A percentile compares a stretch with the other conserved stretches of the same genome.
Evolutionary conservation across 2,113 vertebrate genomes (phyloP).

Genomic region (Chunga burmeisteri): DNA sequence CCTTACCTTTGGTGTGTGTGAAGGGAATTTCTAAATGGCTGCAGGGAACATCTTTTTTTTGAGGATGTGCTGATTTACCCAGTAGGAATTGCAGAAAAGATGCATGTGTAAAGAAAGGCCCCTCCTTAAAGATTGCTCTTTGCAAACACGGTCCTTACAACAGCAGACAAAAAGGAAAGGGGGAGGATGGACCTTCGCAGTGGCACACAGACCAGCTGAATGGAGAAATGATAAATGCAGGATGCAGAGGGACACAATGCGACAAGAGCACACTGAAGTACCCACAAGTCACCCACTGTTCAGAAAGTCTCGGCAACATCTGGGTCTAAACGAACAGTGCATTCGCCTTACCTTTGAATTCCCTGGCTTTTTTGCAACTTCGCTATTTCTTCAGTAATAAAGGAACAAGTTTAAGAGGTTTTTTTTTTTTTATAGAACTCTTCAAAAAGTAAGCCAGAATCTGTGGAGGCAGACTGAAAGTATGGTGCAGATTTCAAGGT

Average conservation of each 20-base stretch:
- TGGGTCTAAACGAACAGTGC: background rate
- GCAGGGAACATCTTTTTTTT: background rate
- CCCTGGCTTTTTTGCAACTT: background rate
- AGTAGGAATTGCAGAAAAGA: background rate
- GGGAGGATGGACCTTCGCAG: background rate
- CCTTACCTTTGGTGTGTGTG: background rate
- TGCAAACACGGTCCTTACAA: background rate
- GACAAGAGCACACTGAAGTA: accelerated
- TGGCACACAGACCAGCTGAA: background rate
- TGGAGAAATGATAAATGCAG: background rate
- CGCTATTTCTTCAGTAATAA: background rate
- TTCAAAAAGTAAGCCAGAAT: background rate
- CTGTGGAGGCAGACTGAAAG: background rate
- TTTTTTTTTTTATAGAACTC: background rate
- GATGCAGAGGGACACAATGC: background rate
- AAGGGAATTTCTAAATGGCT: background rate
- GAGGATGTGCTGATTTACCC: background rate
- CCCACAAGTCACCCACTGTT: background rate
- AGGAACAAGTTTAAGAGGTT: background rate
- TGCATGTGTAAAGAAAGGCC: background rate
- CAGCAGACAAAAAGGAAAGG: background rate
- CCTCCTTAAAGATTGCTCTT: background rate
- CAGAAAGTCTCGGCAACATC: background rate
- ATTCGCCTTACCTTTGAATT: background rate
- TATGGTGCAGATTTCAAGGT: background rate